Conservation (phyloP, 2,113 vertebrate genomes). For the Narcine bancroftii region DNA sequence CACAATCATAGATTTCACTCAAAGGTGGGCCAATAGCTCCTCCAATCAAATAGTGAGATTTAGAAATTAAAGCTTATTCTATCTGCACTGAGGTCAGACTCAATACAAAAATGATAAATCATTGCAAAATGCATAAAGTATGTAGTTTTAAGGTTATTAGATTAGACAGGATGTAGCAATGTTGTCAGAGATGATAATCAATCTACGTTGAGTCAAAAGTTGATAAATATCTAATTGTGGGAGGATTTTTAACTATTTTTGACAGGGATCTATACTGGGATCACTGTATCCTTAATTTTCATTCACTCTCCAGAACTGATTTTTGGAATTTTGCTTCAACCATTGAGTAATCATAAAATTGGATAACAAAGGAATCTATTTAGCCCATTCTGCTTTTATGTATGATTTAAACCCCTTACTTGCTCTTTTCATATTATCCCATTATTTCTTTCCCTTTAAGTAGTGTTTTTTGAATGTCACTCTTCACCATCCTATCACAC, state of each 20-base stretch:
- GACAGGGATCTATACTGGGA: neutral
- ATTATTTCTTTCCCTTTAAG: neutral
- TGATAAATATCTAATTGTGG: neutral
- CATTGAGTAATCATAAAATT: neutral
- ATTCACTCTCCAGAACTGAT: neutral
- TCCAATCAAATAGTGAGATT: neutral
- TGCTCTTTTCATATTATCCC: no score
- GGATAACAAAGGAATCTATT: no score
- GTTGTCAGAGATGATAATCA: neutral
- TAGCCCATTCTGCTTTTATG: no score
- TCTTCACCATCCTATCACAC: no score
- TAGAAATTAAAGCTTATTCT: neutral
- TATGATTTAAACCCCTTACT: no score
- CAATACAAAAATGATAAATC: neutral
- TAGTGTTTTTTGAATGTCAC: neutral
- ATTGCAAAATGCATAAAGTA: conserved; percentile 8
- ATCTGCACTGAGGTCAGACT: neutral
- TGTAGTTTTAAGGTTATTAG: neutral
- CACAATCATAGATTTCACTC: neutral
- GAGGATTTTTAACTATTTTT: neutral
- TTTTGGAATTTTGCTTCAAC: neutral
- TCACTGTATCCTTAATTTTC: neutral
- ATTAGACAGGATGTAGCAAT: neutral
- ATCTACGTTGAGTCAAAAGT: neutral
- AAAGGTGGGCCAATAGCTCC: neutral